Conservation (phyloP, 2,888 invertebrate genomes). For the Oscheius sp. region DNA sequence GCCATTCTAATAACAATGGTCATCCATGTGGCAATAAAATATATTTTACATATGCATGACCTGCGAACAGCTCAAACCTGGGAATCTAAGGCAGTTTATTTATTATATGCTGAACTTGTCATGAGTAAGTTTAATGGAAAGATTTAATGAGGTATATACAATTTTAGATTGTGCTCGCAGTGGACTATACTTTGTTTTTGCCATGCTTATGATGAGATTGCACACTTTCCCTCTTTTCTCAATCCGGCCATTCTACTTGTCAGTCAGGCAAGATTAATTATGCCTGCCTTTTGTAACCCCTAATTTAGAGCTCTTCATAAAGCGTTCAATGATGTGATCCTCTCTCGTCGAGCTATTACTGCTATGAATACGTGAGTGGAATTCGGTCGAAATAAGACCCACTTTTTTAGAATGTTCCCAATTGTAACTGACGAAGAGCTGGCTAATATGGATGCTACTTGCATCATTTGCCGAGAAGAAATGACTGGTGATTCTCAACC, state of each 20-base stretch:
- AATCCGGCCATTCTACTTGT: slow-evolving; percentile 97
- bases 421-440: slow-evolving; percentile 63
- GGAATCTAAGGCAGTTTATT: slow-evolving; percentile 98
- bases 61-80: slow-evolving; percentile 86
- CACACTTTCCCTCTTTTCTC: slow-evolving; percentile 97
- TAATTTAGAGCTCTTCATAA: slow-evolving; percentile 79
- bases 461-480: slow-evolving; percentile 94
- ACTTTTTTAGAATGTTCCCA: slow-evolving; percentile 58
- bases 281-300: too few relatives aligned
- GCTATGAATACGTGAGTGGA: slow-evolving; percentile 66
- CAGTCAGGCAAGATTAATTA: slow-evolving; percentile 80
- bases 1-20: slow-evolving; percentile 85
- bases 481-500: slow-evolving; percentile 78
- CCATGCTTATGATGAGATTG: slow-evolving; percentile 93
- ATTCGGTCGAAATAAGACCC: slow-evolving; percentile 73
- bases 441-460: slow-evolving; percentile 77
- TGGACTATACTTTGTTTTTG: slow-evolving; percentile 86
- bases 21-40: slow-evolving; percentile 88
- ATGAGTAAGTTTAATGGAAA: slow-evolving; percentile 78
- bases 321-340: slow-evolving; percentile 93
- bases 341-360: slow-evolving; percentile 77
- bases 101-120: slow-evolving; percentile 92
- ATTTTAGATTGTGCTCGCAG: slow-evolving; percentile 77
- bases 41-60: slow-evolving; percentile 86
- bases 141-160: background rate